Percentiles rank a stretch among this genome's conserved stretches.
Conservation (phyloP, 2,888 invertebrate genomes). For the Metallyticus violacea region DNA sequence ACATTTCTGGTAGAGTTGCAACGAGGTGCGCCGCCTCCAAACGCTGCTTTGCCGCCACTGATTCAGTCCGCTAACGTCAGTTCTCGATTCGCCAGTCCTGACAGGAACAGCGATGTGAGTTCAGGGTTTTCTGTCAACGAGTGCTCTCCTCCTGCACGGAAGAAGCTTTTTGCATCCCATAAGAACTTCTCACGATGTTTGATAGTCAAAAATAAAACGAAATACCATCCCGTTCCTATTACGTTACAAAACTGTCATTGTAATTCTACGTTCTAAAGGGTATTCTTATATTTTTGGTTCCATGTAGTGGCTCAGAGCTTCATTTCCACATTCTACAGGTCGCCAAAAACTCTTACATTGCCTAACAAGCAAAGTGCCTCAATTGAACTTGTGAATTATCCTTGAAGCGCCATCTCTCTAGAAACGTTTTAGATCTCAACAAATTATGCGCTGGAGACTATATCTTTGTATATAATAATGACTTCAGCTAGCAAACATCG, state of each 20-base stretch:
- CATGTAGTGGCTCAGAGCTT: too few relatives aligned
- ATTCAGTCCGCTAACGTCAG: not conserved
- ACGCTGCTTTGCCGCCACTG: too few relatives aligned
- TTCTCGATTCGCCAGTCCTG: not conserved
- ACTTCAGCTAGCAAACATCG: not conserved
- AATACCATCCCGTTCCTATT: too few relatives aligned
- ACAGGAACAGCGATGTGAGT: not conserved
- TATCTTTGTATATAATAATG: too few relatives aligned
- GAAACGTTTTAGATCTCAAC: not conserved
- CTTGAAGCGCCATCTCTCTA: not conserved
- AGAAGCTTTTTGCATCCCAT: not conserved
- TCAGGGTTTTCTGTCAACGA: not conserved
- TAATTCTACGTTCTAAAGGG: too few relatives aligned
- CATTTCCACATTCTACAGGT: too few relatives aligned
- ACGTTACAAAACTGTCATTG: too few relatives aligned
- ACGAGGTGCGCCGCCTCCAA: too few relatives aligned
- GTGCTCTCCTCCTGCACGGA: not conserved
- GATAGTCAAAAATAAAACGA: not conserved
- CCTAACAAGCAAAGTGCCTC: too few relatives aligned
- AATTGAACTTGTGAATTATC: too few relatives aligned
- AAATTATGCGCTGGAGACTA: not conserved
- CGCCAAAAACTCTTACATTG: too few relatives aligned
- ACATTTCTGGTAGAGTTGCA: not conserved
- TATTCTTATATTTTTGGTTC: too few relatives aligned
- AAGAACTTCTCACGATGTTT: not conserved